Conservation (phyloP, 2,797 vertebrate species). For the Syngnathus acus region DNA sequence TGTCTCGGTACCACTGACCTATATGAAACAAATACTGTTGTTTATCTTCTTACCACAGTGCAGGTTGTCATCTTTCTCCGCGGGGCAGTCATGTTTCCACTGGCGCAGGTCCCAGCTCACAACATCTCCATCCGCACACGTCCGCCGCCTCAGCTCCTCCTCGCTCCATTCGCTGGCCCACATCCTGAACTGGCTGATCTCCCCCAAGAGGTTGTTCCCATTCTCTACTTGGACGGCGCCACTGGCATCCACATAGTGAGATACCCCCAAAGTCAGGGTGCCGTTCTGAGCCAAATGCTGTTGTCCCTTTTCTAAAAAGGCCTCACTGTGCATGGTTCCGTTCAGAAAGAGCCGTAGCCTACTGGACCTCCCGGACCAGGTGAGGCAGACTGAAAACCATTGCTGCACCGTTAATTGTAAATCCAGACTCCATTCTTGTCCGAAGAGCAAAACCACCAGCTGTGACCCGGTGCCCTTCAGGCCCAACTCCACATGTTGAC, state of each 20-base stretch:
- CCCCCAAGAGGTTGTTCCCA: constrained; percentile 51
- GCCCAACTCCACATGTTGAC: constrained; percentile 48
- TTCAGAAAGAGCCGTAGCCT: constrained; percentile 61
- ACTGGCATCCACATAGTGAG: constrained; percentile 40
- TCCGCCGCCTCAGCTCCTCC: constrained; percentile 30
- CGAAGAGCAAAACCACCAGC: constrained; percentile 57
- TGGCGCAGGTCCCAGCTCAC: constrained; percentile 61
- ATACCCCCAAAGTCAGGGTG: constrained; percentile 64
- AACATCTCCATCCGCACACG: constrained; percentile 67
- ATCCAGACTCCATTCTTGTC: constrained; percentile 1
- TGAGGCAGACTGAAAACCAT: constrained; percentile 67
- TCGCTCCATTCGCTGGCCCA: constrained; percentile 56
- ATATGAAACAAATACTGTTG: neutral
- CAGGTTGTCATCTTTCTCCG: constrained; percentile 26
- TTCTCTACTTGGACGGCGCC: constrained; percentile 29
- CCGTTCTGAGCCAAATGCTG: constrained; percentile 47
- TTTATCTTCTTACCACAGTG: constrained; percentile 58
- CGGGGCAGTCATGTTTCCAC: constrained; percentile 45
- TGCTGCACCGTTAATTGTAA: neutral
- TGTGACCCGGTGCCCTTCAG: constrained; percentile 33
- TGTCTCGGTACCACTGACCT: neutral
- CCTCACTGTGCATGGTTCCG: neutral
- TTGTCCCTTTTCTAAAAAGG: neutral
- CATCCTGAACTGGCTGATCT: constrained; percentile 64
- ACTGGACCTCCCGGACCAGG: constrained; percentile 51